These are phyloP conservation scores for Blomia tropicalis DNA, from an alignment of 2,888 invertebrate genomes.

Conservation along the genomic window DNA sequence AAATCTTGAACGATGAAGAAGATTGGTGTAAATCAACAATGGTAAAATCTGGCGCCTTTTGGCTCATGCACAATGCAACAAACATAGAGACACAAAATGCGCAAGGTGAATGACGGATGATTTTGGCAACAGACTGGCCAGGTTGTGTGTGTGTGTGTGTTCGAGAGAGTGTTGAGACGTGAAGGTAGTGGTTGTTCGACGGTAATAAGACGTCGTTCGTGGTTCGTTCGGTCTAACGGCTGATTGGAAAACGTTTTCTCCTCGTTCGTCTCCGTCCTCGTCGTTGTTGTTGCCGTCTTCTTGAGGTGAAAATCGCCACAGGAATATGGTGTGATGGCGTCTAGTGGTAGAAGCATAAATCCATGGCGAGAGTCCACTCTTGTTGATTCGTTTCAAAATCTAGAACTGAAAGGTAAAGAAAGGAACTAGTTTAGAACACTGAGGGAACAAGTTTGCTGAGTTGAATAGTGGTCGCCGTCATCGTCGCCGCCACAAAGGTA, in stretches of 20 bases:
- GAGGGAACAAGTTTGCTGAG: constrained; percentile 5
- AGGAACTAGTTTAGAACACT: constrained; percentile 15
- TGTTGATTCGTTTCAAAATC: too few relatives aligned
- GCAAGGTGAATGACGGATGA: constrained; percentile 6
- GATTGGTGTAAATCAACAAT: background rate
- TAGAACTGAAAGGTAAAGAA: background rate
- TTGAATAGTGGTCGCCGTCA: too few relatives aligned
- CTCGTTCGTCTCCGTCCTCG: too few relatives aligned
- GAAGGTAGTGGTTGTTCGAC: background rate
- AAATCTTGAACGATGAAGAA: background rate
- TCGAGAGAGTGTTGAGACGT: background rate
- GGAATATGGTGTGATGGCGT: background rate
- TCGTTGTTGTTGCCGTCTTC: constrained; percentile 2
- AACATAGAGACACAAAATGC: background rate
- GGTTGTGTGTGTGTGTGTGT: background rate
- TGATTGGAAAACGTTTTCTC: too few relatives aligned
- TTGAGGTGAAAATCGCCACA: constrained; percentile 8
- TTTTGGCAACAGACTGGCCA: background rate
- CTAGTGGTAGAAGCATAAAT: constrained; percentile 2
- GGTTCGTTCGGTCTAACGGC: too few relatives aligned
- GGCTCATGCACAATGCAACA: too few relatives aligned
- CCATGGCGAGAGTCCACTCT: too few relatives aligned
- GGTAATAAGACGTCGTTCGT: background rate
- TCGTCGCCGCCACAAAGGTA: too few relatives aligned
- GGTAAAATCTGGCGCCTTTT: constrained; percentile 14